These are phyloP conservation scores for Diloba caeruleocephala DNA, from an alignment of 2,888 invertebrate species.

Conservation along the genomic window DNA sequence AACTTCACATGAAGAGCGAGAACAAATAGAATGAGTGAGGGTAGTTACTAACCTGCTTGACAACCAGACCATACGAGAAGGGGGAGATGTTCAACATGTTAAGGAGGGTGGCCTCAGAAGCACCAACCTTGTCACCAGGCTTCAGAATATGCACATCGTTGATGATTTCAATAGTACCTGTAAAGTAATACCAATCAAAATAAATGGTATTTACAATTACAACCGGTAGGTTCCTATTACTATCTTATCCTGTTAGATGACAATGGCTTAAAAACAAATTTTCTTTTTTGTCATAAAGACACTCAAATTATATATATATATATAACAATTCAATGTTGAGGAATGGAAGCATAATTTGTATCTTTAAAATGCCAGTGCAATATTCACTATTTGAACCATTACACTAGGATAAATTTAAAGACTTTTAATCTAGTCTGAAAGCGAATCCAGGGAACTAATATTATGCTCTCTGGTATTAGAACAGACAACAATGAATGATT, in stretches of 20 bases:
- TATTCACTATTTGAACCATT: slow-evolving; percentile 56
- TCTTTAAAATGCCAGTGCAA: slow-evolving; percentile 81
- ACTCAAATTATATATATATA: too few relatives aligned
- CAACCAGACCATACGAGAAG: slow-evolving; percentile 99
- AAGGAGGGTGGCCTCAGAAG: slow-evolving; percentile 99
- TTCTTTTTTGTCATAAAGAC: too few relatives aligned
- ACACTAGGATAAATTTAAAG: slow-evolving; percentile 83
- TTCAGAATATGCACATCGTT: slow-evolving; percentile 97
- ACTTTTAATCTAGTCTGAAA: slow-evolving; percentile 75
- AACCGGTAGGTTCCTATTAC: too few relatives aligned
- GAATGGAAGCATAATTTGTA: slow-evolving; percentile 50
- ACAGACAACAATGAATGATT: slow-evolving; percentile 63
- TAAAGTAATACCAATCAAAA: too few relatives aligned
- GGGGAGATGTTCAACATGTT: slow-evolving; percentile 99
- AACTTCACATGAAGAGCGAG: too few relatives aligned
- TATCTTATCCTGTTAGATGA: too few relatives aligned
- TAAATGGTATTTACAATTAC: too few relatives aligned
- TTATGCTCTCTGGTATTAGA: slow-evolving; percentile 67
- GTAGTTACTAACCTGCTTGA: slow-evolving; percentile 91
- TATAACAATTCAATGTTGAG: too few relatives aligned
- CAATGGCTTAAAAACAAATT: too few relatives aligned
- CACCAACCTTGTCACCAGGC: slow-evolving; percentile 99
- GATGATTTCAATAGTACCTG: slow-evolving; percentile 99
- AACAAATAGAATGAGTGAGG: background rate
- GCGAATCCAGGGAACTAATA: slow-evolving; percentile 71